Percentiles rank a stretch among this genome's conserved stretches.
phyloP scores from a whole-genome alignment of 2,888 invertebrate species.

The Dryobotodes eremita region DNA sequence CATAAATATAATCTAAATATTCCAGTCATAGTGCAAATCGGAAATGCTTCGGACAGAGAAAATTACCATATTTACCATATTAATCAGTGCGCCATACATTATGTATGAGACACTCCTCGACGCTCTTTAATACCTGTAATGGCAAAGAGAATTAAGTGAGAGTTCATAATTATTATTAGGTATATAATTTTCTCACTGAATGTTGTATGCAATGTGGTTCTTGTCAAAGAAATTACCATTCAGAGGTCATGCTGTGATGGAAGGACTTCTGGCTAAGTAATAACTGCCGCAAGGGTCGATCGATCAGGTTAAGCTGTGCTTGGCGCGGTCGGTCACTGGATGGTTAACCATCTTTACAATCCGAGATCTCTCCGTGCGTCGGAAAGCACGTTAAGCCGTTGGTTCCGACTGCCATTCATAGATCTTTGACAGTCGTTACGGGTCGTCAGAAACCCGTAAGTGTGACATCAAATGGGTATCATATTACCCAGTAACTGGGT shows the following conservation, averaged over 20 bases:
- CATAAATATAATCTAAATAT: constrained; percentile 30
- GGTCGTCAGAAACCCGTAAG: too few relatives aligned
- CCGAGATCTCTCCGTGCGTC: too few relatives aligned
- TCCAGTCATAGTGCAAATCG: constrained; percentile 16
- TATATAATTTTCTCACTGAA: background rate
- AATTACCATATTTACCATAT: constrained; percentile 47
- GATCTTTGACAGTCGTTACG: too few relatives aligned
- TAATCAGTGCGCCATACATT: constrained; percentile 39
- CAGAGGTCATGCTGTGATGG: background rate
- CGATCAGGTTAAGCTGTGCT: too few relatives aligned
- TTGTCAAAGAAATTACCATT: background rate
- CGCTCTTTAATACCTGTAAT: constrained; percentile 16
- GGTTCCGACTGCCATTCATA: too few relatives aligned
- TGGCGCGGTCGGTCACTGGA: too few relatives aligned
- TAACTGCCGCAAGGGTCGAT: too few relatives aligned
- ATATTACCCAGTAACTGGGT: too few relatives aligned
- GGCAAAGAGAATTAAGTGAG: constrained; percentile 18
- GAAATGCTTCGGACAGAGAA: constrained; percentile 20
- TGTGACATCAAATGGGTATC: too few relatives aligned
- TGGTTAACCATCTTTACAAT: too few relatives aligned
- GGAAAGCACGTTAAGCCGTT: too few relatives aligned
- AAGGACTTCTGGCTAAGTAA: too few relatives aligned
- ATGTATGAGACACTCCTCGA: constrained; percentile 30
- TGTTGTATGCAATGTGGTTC: background rate
- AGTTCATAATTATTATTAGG: constrained; percentile 16